These are phyloP conservation scores for Aleiodes leptofemur DNA, from an alignment of 2,888 invertebrate species.

Conservation along the genomic window DNA sequence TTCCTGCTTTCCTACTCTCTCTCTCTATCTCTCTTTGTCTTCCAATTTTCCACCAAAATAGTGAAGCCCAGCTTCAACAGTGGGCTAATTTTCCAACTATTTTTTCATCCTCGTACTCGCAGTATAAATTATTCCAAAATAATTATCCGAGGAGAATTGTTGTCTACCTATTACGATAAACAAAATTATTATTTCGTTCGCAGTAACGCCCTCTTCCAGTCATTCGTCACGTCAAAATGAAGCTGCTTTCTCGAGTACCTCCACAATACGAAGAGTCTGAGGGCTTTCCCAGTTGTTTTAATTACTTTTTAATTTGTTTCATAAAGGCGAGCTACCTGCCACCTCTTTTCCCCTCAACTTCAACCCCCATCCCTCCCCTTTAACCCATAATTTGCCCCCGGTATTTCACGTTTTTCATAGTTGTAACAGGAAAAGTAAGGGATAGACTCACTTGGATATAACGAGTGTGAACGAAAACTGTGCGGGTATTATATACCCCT, in stretches of 20 bases:
- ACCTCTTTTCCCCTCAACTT: constrained; percentile 43
- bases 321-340: constrained; percentile 61
- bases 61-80: too few relatives aligned
- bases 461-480: constrained; percentile 49
- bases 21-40: too few relatives aligned
- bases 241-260: constrained; percentile 19
- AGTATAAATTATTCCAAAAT: too few relatives aligned
- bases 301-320: constrained; percentile 72
- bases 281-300: constrained; percentile 63
- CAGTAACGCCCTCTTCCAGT: constrained; percentile 6
- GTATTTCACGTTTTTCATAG: constrained; percentile 50
- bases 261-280: constrained; percentile 7
- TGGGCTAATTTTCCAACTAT: too few relatives aligned
- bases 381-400: constrained; percentile 44
- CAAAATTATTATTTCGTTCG: background rate
- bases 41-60: too few relatives aligned
- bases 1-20: too few relatives aligned
- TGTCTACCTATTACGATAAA: background rate
- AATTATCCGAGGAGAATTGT: too few relatives aligned
- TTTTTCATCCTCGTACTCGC: too few relatives aligned
- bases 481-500: constrained; percentile 15
- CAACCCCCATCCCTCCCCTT: constrained; percentile 20
- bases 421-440: constrained; percentile 30
- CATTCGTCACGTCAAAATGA: constrained; percentile 13
- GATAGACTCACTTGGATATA: constrained; percentile 17